These are phyloP conservation scores for Pseudopodoces humilis DNA, from an alignment of 2,113 vertebrate species.

Conservation along the genomic window DNA sequence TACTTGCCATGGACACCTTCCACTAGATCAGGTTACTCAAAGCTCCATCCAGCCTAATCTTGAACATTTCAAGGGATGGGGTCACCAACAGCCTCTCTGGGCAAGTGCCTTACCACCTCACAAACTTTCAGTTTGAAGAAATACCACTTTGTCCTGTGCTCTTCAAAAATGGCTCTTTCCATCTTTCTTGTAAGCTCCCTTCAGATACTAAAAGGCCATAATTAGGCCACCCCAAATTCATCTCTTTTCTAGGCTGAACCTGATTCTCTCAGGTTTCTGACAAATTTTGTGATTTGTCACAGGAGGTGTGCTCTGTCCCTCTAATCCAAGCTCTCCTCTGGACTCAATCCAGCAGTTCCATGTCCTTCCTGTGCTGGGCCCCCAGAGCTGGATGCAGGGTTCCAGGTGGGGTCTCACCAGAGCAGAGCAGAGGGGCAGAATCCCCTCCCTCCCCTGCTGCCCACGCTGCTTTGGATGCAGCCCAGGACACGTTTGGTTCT, in stretches of 20 bases:
- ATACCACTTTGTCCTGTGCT: background rate
- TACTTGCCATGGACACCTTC: background rate
- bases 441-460: background rate
- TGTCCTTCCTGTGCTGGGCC: background rate
- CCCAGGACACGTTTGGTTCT: accelerated
- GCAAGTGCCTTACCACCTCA: background rate
- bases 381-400: background rate
- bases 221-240: background rate
- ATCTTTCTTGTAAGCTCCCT: background rate
- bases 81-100: background rate
- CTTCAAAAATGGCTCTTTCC: background rate
- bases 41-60: background rate
- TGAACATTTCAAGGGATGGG: background rate
- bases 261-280: background rate
- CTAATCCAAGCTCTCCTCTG: background rate
- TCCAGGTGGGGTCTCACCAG: too few relatives aligned
- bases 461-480: background rate
- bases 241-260: background rate
- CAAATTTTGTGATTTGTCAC: background rate
- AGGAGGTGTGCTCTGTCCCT: accelerated
- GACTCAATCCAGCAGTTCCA: accelerated
- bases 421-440: background rate
- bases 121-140: background rate
- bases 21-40: background rate
- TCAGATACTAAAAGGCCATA: background rate